phyloP scores from a whole-genome alignment of 2,888 invertebrate genomes.

The Sarcophaga subvicina region DNA sequence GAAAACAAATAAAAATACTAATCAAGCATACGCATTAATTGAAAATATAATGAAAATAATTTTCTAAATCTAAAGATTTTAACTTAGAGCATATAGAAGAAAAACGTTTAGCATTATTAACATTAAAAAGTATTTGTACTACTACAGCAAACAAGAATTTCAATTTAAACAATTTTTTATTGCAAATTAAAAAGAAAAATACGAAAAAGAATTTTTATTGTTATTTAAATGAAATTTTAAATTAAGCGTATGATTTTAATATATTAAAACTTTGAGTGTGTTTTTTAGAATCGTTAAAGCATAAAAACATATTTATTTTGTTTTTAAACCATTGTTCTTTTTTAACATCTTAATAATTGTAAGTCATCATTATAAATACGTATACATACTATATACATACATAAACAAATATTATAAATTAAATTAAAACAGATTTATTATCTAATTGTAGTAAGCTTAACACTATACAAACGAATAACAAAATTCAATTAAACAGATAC shows the following conservation, averaged over 20 bases:
- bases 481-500: neutral
- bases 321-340: slow-evolving; percentile 65
- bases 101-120: slow-evolving; percentile 3
- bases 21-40: slow-evolving; percentile 41
- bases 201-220: slow-evolving; percentile 38
- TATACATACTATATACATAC: slow-evolving; percentile 16
- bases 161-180: slow-evolving; percentile 13
- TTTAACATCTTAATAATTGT: slow-evolving; percentile 60
- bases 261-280: slow-evolving; percentile 54
- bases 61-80: neutral
- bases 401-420: slow-evolving; percentile 8
- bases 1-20: slow-evolving; percentile 16
- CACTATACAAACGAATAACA: slow-evolving; percentile 29
- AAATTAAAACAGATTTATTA: slow-evolving; percentile 59
- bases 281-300: slow-evolving; percentile 46
- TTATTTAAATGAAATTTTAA: slow-evolving; percentile 20
- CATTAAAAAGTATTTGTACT: slow-evolving; percentile 31
- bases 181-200: slow-evolving; percentile 8
- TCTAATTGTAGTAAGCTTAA: slow-evolving; percentile 66
- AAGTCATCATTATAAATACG: slow-evolving; percentile 53
- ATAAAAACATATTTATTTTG: slow-evolving; percentile 30
- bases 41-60: slow-evolving; percentile 4
- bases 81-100: no score
- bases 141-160: slow-evolving; percentile 27
- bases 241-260: slow-evolving; percentile 54